These are phyloP conservation scores for Chromis chromis DNA, from an alignment of 2,797 vertebrate species.

Conservation along the genomic window DNA sequence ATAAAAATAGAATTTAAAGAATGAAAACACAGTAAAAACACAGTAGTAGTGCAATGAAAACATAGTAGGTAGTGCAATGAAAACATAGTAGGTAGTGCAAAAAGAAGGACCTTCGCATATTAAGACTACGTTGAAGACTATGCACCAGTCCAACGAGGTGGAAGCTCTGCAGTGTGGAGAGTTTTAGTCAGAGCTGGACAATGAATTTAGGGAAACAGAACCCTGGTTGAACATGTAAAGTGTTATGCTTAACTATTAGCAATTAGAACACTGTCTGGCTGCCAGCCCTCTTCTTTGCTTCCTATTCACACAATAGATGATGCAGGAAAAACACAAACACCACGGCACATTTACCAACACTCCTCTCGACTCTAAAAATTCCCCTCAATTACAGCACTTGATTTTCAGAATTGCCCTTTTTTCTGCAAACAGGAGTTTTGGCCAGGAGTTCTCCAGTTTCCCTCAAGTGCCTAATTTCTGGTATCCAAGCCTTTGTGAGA, in stretches of 20 bases:
- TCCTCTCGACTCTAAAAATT: constrained; percentile 54
- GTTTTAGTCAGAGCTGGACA: too few relatives aligned
- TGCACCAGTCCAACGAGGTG: background rate
- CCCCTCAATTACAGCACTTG: constrained; percentile 76
- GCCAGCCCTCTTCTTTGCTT: constrained; percentile 23
- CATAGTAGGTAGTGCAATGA: too few relatives aligned
- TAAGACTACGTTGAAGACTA: too few relatives aligned
- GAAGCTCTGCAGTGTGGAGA: background rate
- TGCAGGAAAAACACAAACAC: constrained; percentile 45
- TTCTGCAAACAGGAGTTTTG: constrained; percentile 56
- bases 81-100: too few relatives aligned
- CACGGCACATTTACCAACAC: constrained; percentile 33
- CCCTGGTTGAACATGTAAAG: constrained; percentile 3
- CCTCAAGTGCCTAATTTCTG: constrained; percentile 75
- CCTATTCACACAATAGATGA: constrained; percentile 23
- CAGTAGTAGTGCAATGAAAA: too few relatives aligned
- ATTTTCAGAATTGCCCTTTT: constrained; percentile 74
- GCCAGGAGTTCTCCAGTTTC: constrained; percentile 63
- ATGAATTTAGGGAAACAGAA: background rate
- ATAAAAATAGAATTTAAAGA: too few relatives aligned
- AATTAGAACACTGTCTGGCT: constrained; percentile 4
- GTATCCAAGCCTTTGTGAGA: constrained; percentile 56
- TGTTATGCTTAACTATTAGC: constrained; percentile 12
- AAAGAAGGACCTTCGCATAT: too few relatives aligned
- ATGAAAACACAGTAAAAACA: too few relatives aligned